These are phyloP conservation scores for Germaria angustata DNA, from an alignment of 2,888 invertebrate species.

Conservation along the genomic window DNA sequence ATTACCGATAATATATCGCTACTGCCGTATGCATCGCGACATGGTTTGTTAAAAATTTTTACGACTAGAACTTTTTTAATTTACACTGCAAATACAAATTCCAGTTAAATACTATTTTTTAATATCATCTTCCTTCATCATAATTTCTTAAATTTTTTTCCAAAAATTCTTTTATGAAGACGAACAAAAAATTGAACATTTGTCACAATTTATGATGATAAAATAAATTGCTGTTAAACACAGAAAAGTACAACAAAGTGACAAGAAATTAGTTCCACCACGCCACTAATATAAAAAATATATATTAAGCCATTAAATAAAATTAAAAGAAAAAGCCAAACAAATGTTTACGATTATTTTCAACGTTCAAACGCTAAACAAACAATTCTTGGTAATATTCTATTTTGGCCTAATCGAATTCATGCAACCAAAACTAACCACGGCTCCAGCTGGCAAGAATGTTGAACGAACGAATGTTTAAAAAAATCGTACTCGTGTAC, in stretches of 20 bases:
- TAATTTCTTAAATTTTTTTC: too few species aligned
- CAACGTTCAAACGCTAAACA: slow-evolving; percentile 53
- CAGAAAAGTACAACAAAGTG: slow-evolving; percentile 57
- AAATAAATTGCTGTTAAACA: slow-evolving; percentile 30
- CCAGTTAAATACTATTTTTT: too few species aligned
- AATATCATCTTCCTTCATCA: too few species aligned
- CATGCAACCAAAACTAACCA: background rate
- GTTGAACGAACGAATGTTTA: background rate
- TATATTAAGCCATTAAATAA: slow-evolving; percentile 12
- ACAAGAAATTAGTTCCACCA: slow-evolving; percentile 61
- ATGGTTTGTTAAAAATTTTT: too few species aligned
- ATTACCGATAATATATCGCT: too few species aligned
- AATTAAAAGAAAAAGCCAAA: slow-evolving; percentile 34
- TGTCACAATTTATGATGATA: slow-evolving; percentile 9
- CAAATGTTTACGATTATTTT: slow-evolving; percentile 44
- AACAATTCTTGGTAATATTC: slow-evolving; percentile 16
- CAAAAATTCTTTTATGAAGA: too few species aligned
- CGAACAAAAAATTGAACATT: slow-evolving; percentile 4
- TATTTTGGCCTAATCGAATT: background rate
- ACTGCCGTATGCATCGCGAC: too few species aligned
- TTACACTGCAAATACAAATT: too few species aligned
- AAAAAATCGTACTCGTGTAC: background rate
- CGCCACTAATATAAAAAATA: slow-evolving; percentile 23
- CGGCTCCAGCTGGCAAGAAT: background rate
- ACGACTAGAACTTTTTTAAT: too few species aligned